Base-by-base conservation (phyloP, 35 echinoderm and acorn worm species). In the Lytechinus pictus region DNA sequence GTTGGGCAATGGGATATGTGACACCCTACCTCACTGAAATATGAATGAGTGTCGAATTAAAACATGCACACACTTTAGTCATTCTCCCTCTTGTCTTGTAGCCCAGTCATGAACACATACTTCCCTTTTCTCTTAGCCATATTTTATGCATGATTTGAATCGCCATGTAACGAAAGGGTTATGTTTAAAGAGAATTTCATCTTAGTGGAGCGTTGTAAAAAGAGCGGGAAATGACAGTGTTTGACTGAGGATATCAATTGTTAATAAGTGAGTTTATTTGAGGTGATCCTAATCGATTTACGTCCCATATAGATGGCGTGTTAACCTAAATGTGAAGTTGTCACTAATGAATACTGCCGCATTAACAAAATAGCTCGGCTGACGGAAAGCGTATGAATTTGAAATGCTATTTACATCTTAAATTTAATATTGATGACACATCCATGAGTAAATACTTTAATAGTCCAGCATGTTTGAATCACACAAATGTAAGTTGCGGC, bases 41-140 rank as follows among this genome's bases (percentile, higher is more conserved):
- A 93, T 93, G 92, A 93, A 93, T 93, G 92, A 93, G 53, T 8
- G 54, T 93, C 92, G 54, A 93, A 93, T 54, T 54, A 57, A 93
- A 93, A 93, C 92, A 93, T 93, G 24, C 55, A 57, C 52, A 90
- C 88, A 90, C 88, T 90, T 44, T 44, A 54, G 28, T 90, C 52
- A 28, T 52, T 90, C 28, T 90, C 88, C 88, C 28, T 52, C 88
- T 54, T 90, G 28, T 90, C 29, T 4, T 9, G 14, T 7, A 52
- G 14, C 52, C 14, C 52, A 44, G 52, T 52, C 88, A 52, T 54
- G 28, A 44, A 52, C 28, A 90, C 88, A 52, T 54, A 52, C 19
- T 88, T 90, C 28, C 27, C 14, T 90, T 90, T 90, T 90, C 3
- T 90, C 88, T 88, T 88, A 9, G 29, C 52, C 27, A 93, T 93